These are phyloP conservation scores for Vanessa tameamea DNA, from an alignment of 1,140 invertebrate genomes.

Conservation along the genomic window DNA sequence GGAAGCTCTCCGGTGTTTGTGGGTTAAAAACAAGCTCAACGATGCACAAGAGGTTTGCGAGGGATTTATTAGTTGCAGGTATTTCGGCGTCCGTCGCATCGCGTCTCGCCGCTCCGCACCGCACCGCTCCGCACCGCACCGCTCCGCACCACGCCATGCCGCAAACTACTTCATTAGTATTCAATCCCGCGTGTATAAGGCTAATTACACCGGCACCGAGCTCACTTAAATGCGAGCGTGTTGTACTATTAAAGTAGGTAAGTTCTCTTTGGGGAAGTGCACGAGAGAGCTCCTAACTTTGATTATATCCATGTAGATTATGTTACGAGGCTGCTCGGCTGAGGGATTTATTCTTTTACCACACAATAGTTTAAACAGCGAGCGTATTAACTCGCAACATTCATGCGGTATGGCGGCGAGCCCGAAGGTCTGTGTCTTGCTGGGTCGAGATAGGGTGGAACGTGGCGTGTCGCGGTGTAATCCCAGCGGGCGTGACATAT, in stretches of 20 bases:
- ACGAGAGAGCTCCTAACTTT: not conserved
- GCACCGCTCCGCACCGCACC: not conserved
- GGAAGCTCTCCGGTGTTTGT: not conserved
- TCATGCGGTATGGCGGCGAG: not conserved
- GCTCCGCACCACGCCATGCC: not conserved
- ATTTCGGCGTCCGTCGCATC: slow-evolving; percentile 9
- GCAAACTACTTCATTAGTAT: slow-evolving; percentile 2
- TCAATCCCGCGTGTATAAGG: slow-evolving; percentile 16
- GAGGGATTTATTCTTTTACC: slow-evolving; percentile 14
- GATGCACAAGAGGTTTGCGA: slow-evolving; percentile 10
- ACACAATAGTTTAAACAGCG: slow-evolving; percentile 15
- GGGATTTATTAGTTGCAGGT: not conserved
- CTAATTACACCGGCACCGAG: slow-evolving; percentile 21
- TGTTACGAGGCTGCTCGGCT: not conserved
- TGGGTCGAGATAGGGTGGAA: not conserved
- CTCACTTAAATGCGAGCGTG: slow-evolving; percentile 14
- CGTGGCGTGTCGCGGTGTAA: not conserved
- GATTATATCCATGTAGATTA: not conserved
- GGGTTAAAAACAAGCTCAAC: slow-evolving; percentile 12
- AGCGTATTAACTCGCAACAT: slow-evolving; percentile 8
- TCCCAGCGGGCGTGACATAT: slow-evolving; percentile 15
- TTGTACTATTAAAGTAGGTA: slow-evolving; percentile 12
- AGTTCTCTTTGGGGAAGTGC: slow-evolving; percentile 15
- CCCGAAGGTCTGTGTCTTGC: not conserved
- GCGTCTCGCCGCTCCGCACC: not conserved